Base-by-base conservation (phyloP, 2,113 vertebrate genomes). In the Dromaius novaehollandiae region DNA sequence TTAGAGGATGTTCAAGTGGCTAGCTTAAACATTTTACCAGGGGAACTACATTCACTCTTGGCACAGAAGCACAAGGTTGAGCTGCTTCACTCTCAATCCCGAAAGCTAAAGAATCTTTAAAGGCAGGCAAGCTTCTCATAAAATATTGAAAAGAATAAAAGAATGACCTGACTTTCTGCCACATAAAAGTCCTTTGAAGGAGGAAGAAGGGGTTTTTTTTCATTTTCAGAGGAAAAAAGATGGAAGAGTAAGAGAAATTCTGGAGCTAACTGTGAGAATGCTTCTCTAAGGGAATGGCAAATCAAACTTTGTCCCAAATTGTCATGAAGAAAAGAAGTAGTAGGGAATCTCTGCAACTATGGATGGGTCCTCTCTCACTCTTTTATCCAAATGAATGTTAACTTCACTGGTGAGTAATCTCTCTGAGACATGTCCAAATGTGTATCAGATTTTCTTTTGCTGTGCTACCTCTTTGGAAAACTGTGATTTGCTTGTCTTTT, bases 111-210 rank as follows among this genome's bases (percentile, higher is more conserved):
- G 60, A 81, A 92, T 60, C 69, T 90, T 69, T 92, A 84, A 92
- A 84, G 82, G 85, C 30, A 91, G 90, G 40, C 88, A 96, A 93
- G 76, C 19, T 42, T 73, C 76, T 90, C 28, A 84, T 71, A 86
- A 93, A 94, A 93, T 82, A 93, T 21, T 89, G 69, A 92, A 95
- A 92, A 90, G 68, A 91, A 93, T 91, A 94, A 91, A 96, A 90
- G 94, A 73, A 79, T 82, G 83, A 92, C 69, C 80, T 8, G 9
- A 82, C 90, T 86, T 95, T 80, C 66, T 94, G 56, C 76, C 80
- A 95, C 80, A 94, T 82, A 84, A 93, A 92, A 64, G 28, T 71
- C 51, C 34, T 88, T 73, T 84, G 86, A 93, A 96, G 50, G 64
- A 19, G 90, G 51, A 84, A 42, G 44, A 93, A 58, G 2, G 7